These are phyloP conservation scores for Brachypodius melanocephalos DNA, from an alignment of 2,113 vertebrate species.

Conservation along the genomic window DNA sequence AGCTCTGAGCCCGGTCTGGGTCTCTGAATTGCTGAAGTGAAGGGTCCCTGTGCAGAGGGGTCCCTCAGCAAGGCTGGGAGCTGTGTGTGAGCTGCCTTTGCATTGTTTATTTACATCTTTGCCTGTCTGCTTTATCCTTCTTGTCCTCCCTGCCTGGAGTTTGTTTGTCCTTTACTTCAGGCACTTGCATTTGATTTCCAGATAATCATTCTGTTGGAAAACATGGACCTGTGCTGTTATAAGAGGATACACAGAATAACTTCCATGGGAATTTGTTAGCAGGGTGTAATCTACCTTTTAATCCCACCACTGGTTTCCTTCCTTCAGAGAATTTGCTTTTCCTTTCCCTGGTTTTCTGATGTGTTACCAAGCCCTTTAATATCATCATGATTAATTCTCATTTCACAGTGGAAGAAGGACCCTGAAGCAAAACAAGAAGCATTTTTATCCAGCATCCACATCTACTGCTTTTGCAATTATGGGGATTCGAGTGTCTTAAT, in stretches of 20 bases:
- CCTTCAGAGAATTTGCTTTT: not conserved
- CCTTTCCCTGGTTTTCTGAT: not conserved
- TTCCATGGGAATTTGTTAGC: slow-evolving; percentile 4
- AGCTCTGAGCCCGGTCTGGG: not conserved
- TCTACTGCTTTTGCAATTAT: not conserved
- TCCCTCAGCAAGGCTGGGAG: not conserved
- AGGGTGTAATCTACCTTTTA: slow-evolving; percentile 16
- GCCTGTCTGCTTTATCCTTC: not conserved
- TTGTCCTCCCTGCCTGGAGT: not conserved
- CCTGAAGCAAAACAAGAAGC: not conserved
- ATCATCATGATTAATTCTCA: not conserved
- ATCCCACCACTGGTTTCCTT: not conserved
- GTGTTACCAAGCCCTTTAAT: not conserved
- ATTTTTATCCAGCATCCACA: not conserved
- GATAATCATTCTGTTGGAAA: slow-evolving; percentile 31
- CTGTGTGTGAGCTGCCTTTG: not conserved
- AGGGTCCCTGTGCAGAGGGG: not conserved
- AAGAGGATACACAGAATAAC: not conserved
- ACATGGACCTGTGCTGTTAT: not conserved
- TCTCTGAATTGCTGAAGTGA: not conserved
- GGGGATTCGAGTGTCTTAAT: slow-evolving; percentile 8
- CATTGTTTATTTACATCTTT: not conserved
- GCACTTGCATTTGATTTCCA: slow-evolving; percentile 15
- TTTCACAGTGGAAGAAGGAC: not conserved
- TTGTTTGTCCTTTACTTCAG: slow-evolving; percentile 5